These are phyloP conservation scores for Dioctria linearis DNA, from an alignment of 2,888 invertebrate species.

Conservation along the genomic window DNA sequence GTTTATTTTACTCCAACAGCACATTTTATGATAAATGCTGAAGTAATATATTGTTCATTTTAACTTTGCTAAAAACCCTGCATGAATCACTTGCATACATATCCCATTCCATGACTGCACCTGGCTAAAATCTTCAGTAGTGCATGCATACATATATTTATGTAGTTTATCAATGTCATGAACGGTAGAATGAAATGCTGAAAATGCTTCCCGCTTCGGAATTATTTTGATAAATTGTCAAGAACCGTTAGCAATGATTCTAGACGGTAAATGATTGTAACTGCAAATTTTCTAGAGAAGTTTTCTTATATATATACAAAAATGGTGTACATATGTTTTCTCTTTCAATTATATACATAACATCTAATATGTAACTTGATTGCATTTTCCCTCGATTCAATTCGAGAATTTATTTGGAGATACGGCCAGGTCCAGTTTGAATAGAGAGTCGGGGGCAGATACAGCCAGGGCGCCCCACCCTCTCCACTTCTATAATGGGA, in stretches of 20 bases:
- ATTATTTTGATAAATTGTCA: conserved; percentile 44
- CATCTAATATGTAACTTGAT: no score
- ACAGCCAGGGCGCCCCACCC: no score
- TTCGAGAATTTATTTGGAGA: no score
- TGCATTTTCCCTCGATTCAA: no score
- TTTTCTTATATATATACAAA: no score
- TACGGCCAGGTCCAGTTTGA: no score
- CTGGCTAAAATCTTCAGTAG: not conserved
- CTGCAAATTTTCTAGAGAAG: not conserved
- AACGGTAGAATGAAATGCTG: conserved; percentile 11
- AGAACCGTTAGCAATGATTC: not conserved
- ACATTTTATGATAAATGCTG: not conserved
- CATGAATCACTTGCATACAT: conserved; percentile 17
- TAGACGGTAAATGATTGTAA: not conserved
- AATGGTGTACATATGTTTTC: no score
- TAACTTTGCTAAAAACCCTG: not conserved
- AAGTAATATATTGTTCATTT: not conserved
- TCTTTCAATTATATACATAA: no score
- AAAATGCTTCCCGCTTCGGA: not conserved
- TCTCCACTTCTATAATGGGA: no score
- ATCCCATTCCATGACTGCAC: not conserved
- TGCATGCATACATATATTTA: conserved; percentile 10
- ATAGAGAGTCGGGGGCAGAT: no score
- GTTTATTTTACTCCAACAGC: no score
- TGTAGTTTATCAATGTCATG: conserved; percentile 30